Percentiles rank a stretch among this genome's conserved stretches.
phyloP scores from a whole-genome alignment of 2,888 invertebrate genomes.

The Thyatira batis region DNA sequence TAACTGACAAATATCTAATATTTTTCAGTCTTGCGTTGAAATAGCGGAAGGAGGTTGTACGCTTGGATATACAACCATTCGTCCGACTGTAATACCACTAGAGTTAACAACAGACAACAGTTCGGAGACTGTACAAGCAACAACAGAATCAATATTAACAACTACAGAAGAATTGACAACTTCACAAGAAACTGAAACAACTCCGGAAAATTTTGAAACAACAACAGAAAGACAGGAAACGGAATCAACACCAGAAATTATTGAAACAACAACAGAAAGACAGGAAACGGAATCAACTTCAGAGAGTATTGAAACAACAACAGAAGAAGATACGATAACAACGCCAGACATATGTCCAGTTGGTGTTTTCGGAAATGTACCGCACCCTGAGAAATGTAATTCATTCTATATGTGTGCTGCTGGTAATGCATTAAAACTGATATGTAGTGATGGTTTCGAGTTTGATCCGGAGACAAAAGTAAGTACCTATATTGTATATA shows the following conservation, averaged over 20 bases:
- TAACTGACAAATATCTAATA: neutral
- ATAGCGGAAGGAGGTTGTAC: slow-evolving; percentile 10
- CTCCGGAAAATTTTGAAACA: neutral
- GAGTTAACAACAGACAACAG: neutral
- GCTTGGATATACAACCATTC: slow-evolving; percentile 1
- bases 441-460: slow-evolving; percentile 41
- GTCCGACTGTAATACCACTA: neutral
- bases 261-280: neutral
- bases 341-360: slow-evolving; percentile 28
- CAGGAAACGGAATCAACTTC: slow-evolving; percentile 7
- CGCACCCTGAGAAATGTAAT: slow-evolving; percentile 44
- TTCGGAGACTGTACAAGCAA: neutral
- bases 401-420: slow-evolving; percentile 46
- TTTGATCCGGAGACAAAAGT: slow-evolving; percentile 26
- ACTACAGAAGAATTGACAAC: slow-evolving; percentile 6
- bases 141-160: neutral
- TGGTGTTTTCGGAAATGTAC: slow-evolving; percentile 38
- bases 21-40: slow-evolving; percentile 5
- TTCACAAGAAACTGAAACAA: neutral
- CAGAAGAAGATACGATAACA: slow-evolving; percentile 5
- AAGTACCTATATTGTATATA: neutral
- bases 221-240: neutral
- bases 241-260: neutral
- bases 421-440: slow-evolving; percentile 34
- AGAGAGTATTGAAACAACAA: slow-evolving; percentile 6